A percentile compares a stretch with the other conserved stretches of the same genome.
Conservation (phyloP, 2,797 vertebrate genomes). For the Molossus molossus region DNA sequence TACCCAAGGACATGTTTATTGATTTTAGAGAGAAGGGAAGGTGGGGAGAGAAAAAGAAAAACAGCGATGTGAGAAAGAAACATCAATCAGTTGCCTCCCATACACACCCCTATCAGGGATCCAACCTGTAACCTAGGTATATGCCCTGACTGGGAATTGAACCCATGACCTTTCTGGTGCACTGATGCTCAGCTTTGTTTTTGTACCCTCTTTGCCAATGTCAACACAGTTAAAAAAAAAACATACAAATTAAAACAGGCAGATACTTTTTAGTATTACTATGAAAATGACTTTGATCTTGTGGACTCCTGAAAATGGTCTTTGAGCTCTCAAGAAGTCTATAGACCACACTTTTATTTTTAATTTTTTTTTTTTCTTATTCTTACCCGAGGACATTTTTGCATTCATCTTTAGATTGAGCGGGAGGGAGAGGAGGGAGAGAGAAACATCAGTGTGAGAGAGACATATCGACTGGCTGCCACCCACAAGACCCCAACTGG, state of each 20-base stretch:
- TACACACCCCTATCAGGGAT: no score
- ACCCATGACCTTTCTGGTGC: background rate
- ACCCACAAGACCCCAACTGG: no score
- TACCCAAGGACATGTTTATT: background rate
- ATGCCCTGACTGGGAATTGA: background rate
- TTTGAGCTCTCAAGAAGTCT: slow-evolving; percentile 16
- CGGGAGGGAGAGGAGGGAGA: no score
- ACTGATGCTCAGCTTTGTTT: slow-evolving; percentile 53
- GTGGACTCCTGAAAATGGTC: background rate
- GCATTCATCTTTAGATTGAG: no score
- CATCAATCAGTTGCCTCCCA: background rate
- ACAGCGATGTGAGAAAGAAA: background rate
- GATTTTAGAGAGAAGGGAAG: background rate
- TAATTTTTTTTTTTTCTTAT: background rate
- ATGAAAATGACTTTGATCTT: slow-evolving; percentile 57
- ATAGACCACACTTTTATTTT: background rate
- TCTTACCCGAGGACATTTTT: no score
- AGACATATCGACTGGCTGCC: no score
- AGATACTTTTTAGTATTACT: slow-evolving; percentile 57
- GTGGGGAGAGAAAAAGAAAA: background rate
- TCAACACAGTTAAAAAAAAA: background rate
- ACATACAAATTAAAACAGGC: background rate
- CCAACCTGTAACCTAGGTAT: background rate
- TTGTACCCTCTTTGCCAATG: background rate
- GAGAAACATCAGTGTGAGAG: no score